These are phyloP conservation scores for Sarcophaga bullata DNA, from an alignment of 1,140 invertebrate species.

Conservation along the genomic window DNA sequence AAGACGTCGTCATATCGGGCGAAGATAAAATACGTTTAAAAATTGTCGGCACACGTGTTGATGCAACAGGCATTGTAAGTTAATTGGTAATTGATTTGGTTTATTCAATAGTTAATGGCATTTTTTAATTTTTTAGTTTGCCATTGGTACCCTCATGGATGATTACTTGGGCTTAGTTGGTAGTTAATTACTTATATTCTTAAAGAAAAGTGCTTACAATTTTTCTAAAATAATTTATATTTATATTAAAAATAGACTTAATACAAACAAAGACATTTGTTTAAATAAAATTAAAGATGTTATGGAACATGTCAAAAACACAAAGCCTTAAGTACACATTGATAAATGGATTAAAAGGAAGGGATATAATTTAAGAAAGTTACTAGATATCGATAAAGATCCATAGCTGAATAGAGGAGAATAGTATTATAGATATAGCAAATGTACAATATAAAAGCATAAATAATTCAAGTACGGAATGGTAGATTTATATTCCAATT, in stretches of 20 bases:
- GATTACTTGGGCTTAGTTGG: constrained; percentile 87
- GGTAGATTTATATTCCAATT: too few species aligned
- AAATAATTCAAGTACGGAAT: too few species aligned
- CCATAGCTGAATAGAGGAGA: too few species aligned
- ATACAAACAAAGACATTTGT: background rate
- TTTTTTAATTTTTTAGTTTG: constrained; percentile 73
- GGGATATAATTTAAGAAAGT: too few species aligned
- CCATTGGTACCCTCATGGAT: constrained; percentile 98
- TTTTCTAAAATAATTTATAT: constrained; percentile 26
- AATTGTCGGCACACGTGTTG: constrained; percentile 98
- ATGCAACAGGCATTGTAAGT: constrained; percentile 91
- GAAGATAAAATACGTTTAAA: constrained; percentile 98
- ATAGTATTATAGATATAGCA: too few species aligned
- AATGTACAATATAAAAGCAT: too few species aligned
- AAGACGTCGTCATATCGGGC: constrained; percentile 96
- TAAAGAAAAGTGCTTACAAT: background rate
- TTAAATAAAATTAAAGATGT: too few species aligned
- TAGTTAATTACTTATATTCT: constrained; percentile 53
- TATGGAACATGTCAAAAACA: too few species aligned
- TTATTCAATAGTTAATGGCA: background rate
- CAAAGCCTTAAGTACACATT: too few species aligned
- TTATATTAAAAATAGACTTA: constrained; percentile 8
- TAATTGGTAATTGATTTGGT: background rate
- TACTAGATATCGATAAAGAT: too few species aligned
- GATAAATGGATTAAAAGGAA: too few species aligned